These are phyloP conservation scores for Cyrtonyx montezumae DNA, from an alignment of 2,113 vertebrate genomes.

Conservation along the genomic window DNA sequence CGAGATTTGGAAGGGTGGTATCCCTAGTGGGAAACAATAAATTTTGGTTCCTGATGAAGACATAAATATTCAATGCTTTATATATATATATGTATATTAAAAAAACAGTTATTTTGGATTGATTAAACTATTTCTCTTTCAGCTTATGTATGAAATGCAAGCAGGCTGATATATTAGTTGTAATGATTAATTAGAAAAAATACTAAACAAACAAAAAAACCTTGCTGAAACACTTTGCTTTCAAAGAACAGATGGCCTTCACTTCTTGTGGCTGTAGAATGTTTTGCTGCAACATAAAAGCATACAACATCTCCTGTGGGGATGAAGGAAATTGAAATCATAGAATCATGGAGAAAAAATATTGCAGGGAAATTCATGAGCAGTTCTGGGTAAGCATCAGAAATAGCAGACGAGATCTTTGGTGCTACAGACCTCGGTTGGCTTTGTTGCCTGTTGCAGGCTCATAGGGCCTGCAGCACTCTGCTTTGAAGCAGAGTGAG, in stretches of 20 bases:
- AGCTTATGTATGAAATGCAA: background rate
- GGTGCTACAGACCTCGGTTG: background rate
- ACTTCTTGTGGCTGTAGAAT: background rate
- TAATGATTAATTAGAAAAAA: constrained; percentile 31
- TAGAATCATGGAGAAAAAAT: background rate
- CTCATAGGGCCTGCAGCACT: background rate
- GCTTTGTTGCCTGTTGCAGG: background rate
- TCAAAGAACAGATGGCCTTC: constrained; percentile 39
- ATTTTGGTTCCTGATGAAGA: background rate
- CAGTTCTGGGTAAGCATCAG: background rate
- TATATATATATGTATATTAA: background rate
- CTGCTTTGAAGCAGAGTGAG: background rate
- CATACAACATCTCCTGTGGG: background rate
- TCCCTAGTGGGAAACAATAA: background rate
- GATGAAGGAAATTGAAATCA: background rate
- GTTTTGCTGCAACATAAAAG: constrained; percentile 27
- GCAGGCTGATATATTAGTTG: background rate
- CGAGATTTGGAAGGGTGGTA: background rate
- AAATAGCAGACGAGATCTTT: background rate
- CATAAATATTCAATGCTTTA: background rate
- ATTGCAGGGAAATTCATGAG: background rate
- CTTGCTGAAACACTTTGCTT: background rate
- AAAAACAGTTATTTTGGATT: background rate
- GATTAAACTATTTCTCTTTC: background rate
- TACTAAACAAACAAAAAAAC: background rate